Conservation (phyloP, 2,797 vertebrate species). For the Pseudochaenichthys georgianus region DNA sequence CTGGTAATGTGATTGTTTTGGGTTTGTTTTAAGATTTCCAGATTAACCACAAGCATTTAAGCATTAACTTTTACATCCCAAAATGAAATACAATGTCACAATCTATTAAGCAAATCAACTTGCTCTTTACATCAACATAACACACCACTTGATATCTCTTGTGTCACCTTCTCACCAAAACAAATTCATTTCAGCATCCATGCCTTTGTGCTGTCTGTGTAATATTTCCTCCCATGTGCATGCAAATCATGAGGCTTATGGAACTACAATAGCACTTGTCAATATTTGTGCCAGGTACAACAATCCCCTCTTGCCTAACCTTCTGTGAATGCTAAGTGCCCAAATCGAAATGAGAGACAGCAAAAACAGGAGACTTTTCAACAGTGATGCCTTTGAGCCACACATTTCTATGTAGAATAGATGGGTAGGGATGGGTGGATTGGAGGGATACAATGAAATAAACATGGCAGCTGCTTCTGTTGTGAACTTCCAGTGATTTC, state of each 20-base stretch:
- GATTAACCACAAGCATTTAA: too few species aligned
- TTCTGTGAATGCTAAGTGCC: slow-evolving; percentile 70
- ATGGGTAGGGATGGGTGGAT: slow-evolving; percentile 59
- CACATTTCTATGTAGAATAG: slow-evolving; percentile 68
- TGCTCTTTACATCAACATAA: slow-evolving; percentile 10
- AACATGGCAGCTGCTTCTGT: slow-evolving; percentile 77
- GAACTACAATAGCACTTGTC: slow-evolving; percentile 68
- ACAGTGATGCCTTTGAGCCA: slow-evolving; percentile 73
- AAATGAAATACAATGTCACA: not conserved
- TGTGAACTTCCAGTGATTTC: slow-evolving; percentile 80
- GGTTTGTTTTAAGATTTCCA: too few species aligned
- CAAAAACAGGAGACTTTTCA: slow-evolving; percentile 62
- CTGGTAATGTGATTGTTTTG: too few species aligned
- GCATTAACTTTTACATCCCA: not conserved
- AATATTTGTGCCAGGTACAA: slow-evolving; percentile 75
- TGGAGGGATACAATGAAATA: slow-evolving; percentile 74
- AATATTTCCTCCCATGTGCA: slow-evolving; percentile 56
- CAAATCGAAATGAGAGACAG: slow-evolving; percentile 65
- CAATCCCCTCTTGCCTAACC: slow-evolving; percentile 57
- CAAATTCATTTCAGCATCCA: slow-evolving; percentile 40
- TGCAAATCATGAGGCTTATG: slow-evolving; percentile 63
- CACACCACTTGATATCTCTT: slow-evolving; percentile 29
- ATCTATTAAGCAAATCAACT: slow-evolving; percentile 5
- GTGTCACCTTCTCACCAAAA: slow-evolving; percentile 14
- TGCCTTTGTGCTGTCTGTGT: slow-evolving; percentile 44